Conservation (phyloP, 2,888 invertebrate genomes). For the Oxytorus armatus region DNA sequence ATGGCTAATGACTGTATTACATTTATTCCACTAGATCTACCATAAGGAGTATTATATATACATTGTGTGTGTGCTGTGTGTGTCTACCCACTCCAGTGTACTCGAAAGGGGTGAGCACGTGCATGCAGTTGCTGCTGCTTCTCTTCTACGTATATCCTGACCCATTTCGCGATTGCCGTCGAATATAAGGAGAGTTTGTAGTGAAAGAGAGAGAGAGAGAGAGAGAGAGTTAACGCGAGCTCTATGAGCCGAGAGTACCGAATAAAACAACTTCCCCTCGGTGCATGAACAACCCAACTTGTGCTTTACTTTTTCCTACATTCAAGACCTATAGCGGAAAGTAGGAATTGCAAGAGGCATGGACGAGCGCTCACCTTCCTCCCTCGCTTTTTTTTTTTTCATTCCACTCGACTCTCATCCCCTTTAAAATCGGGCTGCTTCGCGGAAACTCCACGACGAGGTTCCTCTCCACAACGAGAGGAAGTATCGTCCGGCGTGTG, state of each 20-base stretch:
- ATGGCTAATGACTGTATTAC: constrained; percentile 33
- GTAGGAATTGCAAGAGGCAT: constrained; percentile 25
- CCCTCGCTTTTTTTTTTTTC: constrained; percentile 25
- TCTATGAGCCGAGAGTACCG: constrained; percentile 38
- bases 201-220: constrained; percentile 54
- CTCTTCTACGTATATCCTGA: constrained; percentile 75
- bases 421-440: constrained; percentile 33
- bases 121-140: constrained; percentile 49
- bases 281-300: constrained; percentile 48
- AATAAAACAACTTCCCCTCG: constrained; percentile 43
- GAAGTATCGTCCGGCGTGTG: constrained; percentile 53
- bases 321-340: constrained; percentile 34
- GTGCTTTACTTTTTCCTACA: constrained; percentile 30
- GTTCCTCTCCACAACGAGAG: constrained; percentile 16
- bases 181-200: constrained; percentile 49
- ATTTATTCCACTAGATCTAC: constrained; percentile 8
- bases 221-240: constrained; percentile 41
- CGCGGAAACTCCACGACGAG: constrained; percentile 30
- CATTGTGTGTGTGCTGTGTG: constrained; percentile 1
- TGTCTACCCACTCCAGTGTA: constrained; percentile 34
- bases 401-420: constrained; percentile 26
- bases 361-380: constrained; percentile 18
- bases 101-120: constrained; percentile 46
- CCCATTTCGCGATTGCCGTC: constrained; percentile 78
- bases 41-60: constrained; percentile 1